These are phyloP conservation scores for Fragum fragum DNA, from an alignment of 2,888 invertebrate genomes.

Conservation along the genomic window DNA sequence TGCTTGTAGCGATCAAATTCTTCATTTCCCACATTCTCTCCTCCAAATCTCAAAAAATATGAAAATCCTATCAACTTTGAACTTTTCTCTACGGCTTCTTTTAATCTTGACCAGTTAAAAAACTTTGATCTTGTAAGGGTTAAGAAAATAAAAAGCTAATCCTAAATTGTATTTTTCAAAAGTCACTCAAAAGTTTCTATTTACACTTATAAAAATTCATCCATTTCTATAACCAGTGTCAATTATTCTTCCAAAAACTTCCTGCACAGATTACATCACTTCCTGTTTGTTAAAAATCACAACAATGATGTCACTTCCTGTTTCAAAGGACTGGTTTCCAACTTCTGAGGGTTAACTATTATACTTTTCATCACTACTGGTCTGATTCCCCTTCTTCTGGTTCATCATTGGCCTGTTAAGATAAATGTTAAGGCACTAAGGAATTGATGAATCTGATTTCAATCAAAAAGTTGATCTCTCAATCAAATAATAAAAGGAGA, in stretches of 20 bases:
- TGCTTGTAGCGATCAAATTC: neutral
- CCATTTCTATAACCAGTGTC: neutral
- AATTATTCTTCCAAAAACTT: neutral
- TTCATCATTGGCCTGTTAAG: conserved; percentile 2
- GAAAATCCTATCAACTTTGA: too few relatives aligned
- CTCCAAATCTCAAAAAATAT: too few relatives aligned
- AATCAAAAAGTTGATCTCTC: too few relatives aligned
- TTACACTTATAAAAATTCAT: neutral
- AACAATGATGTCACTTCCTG: conserved; percentile 26
- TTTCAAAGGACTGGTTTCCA: neutral
- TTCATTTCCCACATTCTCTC: too few relatives aligned
- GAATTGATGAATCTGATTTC: too few relatives aligned
- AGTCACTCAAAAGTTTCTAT: conserved; percentile 1
- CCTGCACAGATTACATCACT: conserved; percentile 2
- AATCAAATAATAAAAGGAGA: too few relatives aligned
- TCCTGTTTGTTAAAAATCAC: neutral
- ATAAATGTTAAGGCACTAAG: neutral
- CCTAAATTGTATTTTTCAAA: neutral
- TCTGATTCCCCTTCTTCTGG: neutral
- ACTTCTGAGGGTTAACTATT: neutral
- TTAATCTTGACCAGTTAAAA: too few relatives aligned
- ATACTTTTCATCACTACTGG: neutral
- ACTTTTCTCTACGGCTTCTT: too few relatives aligned
- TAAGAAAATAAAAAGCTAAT: too few relatives aligned
- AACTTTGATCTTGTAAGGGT: too few relatives aligned